Evolutionary conservation across 2,113 vertebrate species (phyloP).

Genomic region (Isichthys henryi): DNA sequence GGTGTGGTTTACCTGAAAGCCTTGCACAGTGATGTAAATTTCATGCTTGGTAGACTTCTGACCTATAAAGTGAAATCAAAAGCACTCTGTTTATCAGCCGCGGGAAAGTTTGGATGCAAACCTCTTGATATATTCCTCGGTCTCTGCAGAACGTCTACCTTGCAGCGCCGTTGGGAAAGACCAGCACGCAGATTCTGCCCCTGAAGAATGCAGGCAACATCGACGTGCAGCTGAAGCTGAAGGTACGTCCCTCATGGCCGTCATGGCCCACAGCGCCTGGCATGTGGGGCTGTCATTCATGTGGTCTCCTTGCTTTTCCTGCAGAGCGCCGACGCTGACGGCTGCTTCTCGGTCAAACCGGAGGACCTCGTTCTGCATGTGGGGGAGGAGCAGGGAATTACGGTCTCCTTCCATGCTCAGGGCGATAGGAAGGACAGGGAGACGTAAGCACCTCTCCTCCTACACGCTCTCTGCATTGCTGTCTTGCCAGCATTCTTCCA

Average conservation of each 20-base stretch:
- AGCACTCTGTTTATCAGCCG: background rate
- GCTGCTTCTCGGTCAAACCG: slow-evolving; percentile 73
- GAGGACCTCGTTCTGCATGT: slow-evolving; percentile 67
- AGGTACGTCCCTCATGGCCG: slow-evolving; percentile 54
- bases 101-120: background rate
- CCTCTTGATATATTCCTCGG: background rate
- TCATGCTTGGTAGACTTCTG: background rate
- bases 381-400: slow-evolving; percentile 69
- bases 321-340: slow-evolving; percentile 61
- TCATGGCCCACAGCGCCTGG: background rate
- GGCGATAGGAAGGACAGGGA: slow-evolving; percentile 45
- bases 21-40: background rate
- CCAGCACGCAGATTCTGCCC: slow-evolving; percentile 69
- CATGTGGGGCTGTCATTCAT: background rate
- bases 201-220: slow-evolving; percentile 96
- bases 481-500: background rate
- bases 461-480: background rate
- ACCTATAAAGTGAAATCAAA: background rate
- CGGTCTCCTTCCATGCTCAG: slow-evolving; percentile 68
- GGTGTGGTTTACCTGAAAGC: background rate
- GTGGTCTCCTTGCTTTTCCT: background rate
- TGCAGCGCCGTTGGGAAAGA: slow-evolving; percentile 60
- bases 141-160: slow-evolving; percentile 72
- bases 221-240: slow-evolving; percentile 71
- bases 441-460: slow-evolving; percentile 59